phyloP scores from a whole-genome alignment of 2,888 invertebrate species.

The Caenorhabditis japonica region DNA sequence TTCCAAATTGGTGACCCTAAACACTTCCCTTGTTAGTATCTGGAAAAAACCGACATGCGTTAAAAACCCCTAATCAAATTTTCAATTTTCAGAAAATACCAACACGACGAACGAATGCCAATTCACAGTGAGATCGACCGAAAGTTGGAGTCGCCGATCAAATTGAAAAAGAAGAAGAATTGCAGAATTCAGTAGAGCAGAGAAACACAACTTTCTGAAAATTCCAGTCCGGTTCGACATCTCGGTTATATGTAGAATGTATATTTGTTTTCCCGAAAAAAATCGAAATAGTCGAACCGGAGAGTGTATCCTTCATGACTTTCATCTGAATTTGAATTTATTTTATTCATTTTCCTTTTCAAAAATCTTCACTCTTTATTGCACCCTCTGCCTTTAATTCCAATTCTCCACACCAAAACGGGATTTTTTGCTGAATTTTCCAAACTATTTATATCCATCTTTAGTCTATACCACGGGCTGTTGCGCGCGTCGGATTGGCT shows the following conservation, averaged over 20 bases:
- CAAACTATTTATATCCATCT: conserved; percentile 11
- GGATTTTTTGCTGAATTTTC: conserved; percentile 25
- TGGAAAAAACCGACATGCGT: neutral
- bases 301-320: conserved; percentile 48
- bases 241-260: neutral
- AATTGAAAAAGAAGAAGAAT: conserved; percentile 64
- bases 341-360: too few species aligned
- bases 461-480: too few species aligned
- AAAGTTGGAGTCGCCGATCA: conserved; percentile 56
- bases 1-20: too few species aligned
- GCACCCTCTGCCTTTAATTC: conserved; percentile 25
- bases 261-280: too few species aligned
- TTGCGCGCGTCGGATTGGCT: too few species aligned
- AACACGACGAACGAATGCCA: conserved; percentile 54
- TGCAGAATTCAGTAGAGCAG: conserved; percentile 68
- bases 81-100: conserved; percentile 54
- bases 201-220: neutral
- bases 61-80: neutral
- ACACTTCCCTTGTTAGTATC: too few species aligned
- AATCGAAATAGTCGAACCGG: conserved; percentile 36
- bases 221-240: conserved; percentile 36
- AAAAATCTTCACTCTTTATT: conserved; percentile 1
- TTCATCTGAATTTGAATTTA: too few species aligned
- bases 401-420: conserved; percentile 40
- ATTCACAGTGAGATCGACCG: conserved; percentile 35